Evolutionary conservation across 2,797 vertebrate genomes (phyloP).

Genomic region (Acanthurus lineatus): DNA sequence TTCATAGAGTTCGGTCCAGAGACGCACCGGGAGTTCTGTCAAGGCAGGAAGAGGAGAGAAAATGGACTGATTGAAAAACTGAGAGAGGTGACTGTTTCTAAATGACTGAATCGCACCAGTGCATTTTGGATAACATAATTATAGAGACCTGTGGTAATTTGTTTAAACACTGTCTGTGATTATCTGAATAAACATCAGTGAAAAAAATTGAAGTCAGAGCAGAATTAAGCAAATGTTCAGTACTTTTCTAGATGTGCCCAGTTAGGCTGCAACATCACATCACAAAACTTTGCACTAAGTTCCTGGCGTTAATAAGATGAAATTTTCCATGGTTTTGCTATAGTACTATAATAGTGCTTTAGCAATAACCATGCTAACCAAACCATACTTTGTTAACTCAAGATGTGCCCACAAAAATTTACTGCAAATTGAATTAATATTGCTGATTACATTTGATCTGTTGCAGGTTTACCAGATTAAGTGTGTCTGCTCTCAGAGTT

Average conservation of each 20-base stretch:
- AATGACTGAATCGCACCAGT: neutral
- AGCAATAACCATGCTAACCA: no score
- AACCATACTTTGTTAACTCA: neutral
- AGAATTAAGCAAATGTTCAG: neutral
- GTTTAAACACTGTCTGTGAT: no score
- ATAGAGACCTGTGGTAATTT: neutral
- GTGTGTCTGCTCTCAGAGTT: neutral
- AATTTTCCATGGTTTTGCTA: no score
- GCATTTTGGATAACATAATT: neutral
- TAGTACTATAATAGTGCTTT: no score
- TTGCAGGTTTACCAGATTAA: neutral
- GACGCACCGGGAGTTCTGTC: constrained; percentile 87
- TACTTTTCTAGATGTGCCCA: no score
- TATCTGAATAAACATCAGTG: neutral
- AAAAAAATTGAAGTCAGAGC: neutral
- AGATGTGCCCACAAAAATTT: neutral
- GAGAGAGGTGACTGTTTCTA: neutral
- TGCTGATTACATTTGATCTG: neutral
- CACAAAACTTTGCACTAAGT: neutral
- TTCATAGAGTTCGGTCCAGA: constrained; percentile 89
- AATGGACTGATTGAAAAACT: neutral
- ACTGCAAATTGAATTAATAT: neutral
- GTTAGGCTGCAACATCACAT: neutral
- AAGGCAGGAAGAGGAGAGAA: neutral
- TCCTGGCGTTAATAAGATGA: no score